Evolutionary conservation across 2,113 vertebrate species (phyloP), one percentile per base, ranked within the genome.

Genomic region (Anolis sagrei): DNA sequence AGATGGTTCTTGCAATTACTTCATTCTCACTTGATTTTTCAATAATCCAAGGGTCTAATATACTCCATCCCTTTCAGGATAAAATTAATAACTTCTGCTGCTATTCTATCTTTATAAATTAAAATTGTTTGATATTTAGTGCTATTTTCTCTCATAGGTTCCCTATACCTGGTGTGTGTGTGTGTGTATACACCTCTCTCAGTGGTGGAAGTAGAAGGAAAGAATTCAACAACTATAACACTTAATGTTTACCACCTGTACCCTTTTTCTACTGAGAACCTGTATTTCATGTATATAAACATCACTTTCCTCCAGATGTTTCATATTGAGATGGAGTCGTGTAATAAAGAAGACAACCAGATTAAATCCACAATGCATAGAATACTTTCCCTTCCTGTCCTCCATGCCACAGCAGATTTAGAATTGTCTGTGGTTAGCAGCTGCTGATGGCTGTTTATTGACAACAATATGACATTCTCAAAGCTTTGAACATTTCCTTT

Each of bases 221-320:
- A 69, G 32, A 85, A 85, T 72, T 48, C 34, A 72, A 4, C 6
- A 44, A 27, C 49, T 48, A n/a, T 69, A n/a, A 18, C 23, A 49
- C 32, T 70, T 61, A 84, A 69, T 14, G 69, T 85, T 13, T 62
- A 9, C 58, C 84, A 73, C 27, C 51, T 78, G 36, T 34, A 44
- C 76, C 21, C 29, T 76, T 49, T 29, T 11, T 44, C 44, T 5
- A 79, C 49, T 68, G 51, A 85, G 27, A 72, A 48, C 29, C 14
- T 83, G 29, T 73, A 32, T 58, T 82, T 73, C 4, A 72, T 58
- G 34, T 44, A 66, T 51, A 54, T 54, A 51, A 34, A 7, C 70
- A 13, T 54, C 34, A 34, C 34, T 84, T 14, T 69, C 7, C 64
- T 85, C 21, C 83, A 77, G n/a, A 51, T 69, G 62, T 69, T 84